Conservation (phyloP, 2,113 vertebrate genomes). For the Centrocercus urophasianus region DNA sequence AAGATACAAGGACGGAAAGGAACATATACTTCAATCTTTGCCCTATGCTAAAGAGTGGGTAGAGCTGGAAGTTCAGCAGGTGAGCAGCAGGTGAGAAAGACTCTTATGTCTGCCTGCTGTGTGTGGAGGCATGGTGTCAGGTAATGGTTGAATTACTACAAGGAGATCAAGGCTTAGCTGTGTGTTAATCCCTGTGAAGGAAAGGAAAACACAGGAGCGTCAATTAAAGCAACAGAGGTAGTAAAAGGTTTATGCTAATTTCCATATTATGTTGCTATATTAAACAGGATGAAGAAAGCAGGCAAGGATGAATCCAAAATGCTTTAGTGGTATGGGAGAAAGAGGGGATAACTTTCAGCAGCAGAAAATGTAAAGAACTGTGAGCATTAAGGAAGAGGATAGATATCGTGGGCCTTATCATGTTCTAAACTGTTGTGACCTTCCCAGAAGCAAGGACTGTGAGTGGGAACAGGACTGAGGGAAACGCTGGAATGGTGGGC, state of each 20-base stretch:
- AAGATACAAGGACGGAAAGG: background rate
- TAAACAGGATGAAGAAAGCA: background rate
- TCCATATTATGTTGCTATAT: background rate
- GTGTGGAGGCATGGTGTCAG: background rate
- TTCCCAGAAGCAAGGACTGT: background rate
- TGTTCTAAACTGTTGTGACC: background rate
- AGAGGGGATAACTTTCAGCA: background rate
- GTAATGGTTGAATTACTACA: background rate
- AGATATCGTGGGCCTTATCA: background rate
- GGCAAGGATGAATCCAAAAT: background rate
- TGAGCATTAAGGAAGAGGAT: background rate
- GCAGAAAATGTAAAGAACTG: background rate
- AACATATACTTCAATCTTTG: background rate
- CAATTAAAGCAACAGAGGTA: background rate
- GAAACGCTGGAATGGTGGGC: background rate
- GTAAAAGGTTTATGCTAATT: background rate
- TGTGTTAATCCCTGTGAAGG: background rate
- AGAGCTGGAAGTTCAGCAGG: background rate
- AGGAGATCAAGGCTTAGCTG: background rate
- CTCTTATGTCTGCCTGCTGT: background rate
- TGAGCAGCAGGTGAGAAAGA: accelerated
- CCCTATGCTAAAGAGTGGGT: background rate
- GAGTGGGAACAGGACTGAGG: background rate
- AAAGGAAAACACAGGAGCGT: background rate
- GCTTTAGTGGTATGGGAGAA: background rate